Conservation (phyloP, 2,888 invertebrate genomes). For the Pimpla rufipes region DNA sequence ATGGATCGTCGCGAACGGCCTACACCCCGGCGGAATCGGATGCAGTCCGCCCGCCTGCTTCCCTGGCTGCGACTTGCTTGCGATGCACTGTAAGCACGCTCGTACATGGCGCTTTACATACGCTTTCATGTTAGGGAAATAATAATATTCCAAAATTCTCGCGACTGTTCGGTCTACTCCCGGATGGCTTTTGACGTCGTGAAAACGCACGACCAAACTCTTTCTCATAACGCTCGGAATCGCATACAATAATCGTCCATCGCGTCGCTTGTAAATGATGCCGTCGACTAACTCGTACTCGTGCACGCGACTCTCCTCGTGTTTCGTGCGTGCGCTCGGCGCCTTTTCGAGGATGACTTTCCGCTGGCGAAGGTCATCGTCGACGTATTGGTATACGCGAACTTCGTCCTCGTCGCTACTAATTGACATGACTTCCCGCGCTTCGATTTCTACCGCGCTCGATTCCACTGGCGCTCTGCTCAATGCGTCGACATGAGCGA, state of each 20-base stretch:
- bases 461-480: conserved; percentile 63
- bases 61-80: conserved; percentile 48
- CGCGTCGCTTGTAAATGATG: conserved; percentile 15
- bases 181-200: conserved; percentile 12
- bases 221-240: conserved; percentile 44
- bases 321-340: neutral
- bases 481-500: conserved; percentile 69
- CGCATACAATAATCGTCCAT: conserved; percentile 44
- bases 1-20: conserved; percentile 70
- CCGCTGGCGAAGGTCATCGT: neutral
- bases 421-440: neutral
- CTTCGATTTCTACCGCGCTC: neutral
- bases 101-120: conserved; percentile 35
- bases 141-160: conserved; percentile 7
- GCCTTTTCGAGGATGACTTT: neutral
- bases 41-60: conserved; percentile 65
- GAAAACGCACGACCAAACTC: conserved; percentile 45
- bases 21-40: conserved; percentile 65
- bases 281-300: conserved; percentile 13
- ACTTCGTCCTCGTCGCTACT: neutral
- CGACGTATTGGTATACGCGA: conserved; percentile 7
- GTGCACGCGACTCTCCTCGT: neutral
- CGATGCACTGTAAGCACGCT: conserved; percentile 66
- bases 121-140: conserved; percentile 23
- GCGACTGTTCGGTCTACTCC: conserved; percentile 12